Evolutionary conservation across 1,140 invertebrate species (phyloP).

Genomic region (Drosophila ficusphila): DNA sequence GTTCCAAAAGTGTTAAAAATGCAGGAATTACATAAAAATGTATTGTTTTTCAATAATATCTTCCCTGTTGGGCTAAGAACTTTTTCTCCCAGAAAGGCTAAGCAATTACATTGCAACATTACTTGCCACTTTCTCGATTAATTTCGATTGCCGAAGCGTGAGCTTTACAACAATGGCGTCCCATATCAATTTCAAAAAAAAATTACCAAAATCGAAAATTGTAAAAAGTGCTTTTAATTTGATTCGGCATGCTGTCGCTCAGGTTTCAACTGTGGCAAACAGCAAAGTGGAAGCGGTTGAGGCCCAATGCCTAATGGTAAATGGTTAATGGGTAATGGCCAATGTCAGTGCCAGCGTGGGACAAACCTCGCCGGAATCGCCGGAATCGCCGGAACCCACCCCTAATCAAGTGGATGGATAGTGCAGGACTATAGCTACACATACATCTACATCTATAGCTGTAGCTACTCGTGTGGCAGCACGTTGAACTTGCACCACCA

Average conservation of each 20-base stretch:
- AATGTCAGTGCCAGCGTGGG: conserved; percentile 35
- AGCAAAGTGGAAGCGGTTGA: conserved; percentile 46
- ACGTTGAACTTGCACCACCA: conserved; percentile 50
- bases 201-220: conserved; percentile 52
- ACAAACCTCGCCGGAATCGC: conserved; percentile 12
- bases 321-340: too few relatives aligned
- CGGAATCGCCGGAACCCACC: conserved; percentile 30
- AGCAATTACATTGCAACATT: not conserved
- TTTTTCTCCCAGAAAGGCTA: too few relatives aligned
- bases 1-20: too few relatives aligned
- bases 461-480: too few relatives aligned
- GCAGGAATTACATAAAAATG: too few relatives aligned
- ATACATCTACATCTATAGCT: too few relatives aligned
- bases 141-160: conserved; percentile 10
- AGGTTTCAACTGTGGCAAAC: conserved; percentile 54
- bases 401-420: conserved; percentile 29
- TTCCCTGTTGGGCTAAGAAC: too few relatives aligned
- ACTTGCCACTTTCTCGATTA: conserved; percentile 16
- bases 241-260: conserved; percentile 65
- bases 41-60: too few relatives aligned
- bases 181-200: conserved; percentile 25
- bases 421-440: not conserved
- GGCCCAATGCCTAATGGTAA: conserved; percentile 45
- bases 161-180: conserved; percentile 10
- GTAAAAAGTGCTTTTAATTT: conserved; percentile 72